Evolutionary conservation across 1,140 invertebrate genomes (phyloP).

Genomic region (Hermatobates lingyangjiaoensis): DNA sequence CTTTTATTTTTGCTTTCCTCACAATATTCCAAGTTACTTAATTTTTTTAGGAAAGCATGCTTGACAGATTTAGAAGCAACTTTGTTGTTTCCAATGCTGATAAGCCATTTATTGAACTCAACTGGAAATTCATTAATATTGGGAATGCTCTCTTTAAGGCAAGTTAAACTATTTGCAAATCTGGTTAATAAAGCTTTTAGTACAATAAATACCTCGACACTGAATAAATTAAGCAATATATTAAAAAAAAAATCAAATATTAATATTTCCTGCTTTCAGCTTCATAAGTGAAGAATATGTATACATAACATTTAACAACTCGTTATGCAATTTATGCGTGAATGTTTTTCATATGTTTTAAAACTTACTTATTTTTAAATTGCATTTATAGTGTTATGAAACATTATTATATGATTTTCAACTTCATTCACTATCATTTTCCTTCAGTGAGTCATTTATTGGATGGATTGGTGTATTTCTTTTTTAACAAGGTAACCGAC

Average conservation of each 20-base stretch:
- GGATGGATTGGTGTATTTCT: neutral
- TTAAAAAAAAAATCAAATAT: neutral
- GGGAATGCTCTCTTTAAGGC: conserved; percentile 47
- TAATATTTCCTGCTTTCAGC: neutral
- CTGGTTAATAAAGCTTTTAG: neutral
- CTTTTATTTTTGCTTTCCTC: neutral
- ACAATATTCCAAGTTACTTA: too few relatives aligned
- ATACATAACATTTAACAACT: too few relatives aligned
- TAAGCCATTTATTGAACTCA: conserved; percentile 52
- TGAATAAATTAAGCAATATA: neutral
- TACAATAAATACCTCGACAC: neutral
- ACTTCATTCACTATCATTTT: neutral
- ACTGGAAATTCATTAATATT: conserved; percentile 47
- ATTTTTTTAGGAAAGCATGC: conserved; percentile 25
- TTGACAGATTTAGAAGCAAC: conserved; percentile 35
- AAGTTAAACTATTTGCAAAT: conserved; percentile 12
- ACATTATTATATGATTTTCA: neutral
- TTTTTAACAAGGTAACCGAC: neutral
- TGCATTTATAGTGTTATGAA: neutral
- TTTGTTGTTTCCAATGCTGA: conserved; percentile 28
- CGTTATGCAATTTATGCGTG: too few relatives aligned
- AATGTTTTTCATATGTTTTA: too few relatives aligned
- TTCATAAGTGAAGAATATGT: neutral
- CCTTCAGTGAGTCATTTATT: neutral
- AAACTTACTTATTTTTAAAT: too few relatives aligned